These are phyloP conservation scores for Magallana gigas DNA, from an alignment of 1,140 invertebrate species.

Conservation along the genomic window DNA sequence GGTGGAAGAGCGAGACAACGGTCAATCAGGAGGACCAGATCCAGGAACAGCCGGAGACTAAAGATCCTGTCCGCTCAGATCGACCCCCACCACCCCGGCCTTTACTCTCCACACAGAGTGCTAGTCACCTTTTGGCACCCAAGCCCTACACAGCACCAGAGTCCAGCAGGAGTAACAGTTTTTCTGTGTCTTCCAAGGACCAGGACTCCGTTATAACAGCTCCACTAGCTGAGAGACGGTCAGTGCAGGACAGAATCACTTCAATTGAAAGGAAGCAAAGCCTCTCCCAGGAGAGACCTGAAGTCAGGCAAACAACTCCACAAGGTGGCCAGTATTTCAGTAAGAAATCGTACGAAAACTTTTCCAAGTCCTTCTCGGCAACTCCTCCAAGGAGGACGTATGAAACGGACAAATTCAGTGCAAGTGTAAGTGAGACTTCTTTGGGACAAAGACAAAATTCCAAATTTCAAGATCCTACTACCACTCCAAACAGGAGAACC, in stretches of 20 bases:
- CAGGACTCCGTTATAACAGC: background rate
- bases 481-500: background rate
- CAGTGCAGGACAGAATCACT: constrained; percentile 58
- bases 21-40: constrained; percentile 30
- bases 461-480: background rate
- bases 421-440: constrained; percentile 9
- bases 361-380: constrained; percentile 1
- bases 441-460: background rate
- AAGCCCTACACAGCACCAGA: constrained; percentile 48
- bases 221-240: constrained; percentile 42
- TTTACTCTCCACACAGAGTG: constrained; percentile 44
- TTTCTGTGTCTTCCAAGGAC: constrained; percentile 10
- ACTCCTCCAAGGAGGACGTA: background rate
- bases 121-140: constrained; percentile 51
- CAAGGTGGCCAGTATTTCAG: background rate
- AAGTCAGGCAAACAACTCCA: constrained; percentile 1
- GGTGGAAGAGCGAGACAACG: constrained; percentile 48
- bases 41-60: constrained; percentile 7
- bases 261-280: constrained; percentile 57
- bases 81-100: constrained; percentile 27
- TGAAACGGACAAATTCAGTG: constrained; percentile 31
- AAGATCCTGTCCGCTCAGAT: constrained; percentile 12
- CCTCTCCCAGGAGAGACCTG: constrained; percentile 10
- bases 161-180: constrained; percentile 18
- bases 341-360: background rate